A percentile compares a stretch with the other conserved stretches of the same genome.
Evolutionary conservation across 1,140 invertebrate genomes (phyloP).

Genomic region (Drosophila ohnishii): DNA sequence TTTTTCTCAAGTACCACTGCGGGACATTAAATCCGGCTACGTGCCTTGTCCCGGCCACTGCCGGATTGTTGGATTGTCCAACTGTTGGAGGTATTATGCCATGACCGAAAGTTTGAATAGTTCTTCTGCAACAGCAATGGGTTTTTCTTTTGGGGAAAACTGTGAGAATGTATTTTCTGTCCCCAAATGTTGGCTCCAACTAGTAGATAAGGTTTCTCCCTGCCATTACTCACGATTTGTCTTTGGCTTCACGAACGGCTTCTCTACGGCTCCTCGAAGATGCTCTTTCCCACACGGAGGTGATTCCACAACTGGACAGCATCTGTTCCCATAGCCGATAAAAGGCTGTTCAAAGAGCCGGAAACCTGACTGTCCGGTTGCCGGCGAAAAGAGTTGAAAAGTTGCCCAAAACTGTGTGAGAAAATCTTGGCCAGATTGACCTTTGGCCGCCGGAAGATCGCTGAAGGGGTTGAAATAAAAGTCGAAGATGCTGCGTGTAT

Average conservation of each 20-base stretch:
- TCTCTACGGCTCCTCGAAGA: constrained; percentile 16
- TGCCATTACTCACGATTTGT: constrained; percentile 39
- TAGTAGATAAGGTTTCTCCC: constrained; percentile 44
- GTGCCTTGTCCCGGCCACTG: constrained; percentile 60
- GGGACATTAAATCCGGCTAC: constrained; percentile 79
- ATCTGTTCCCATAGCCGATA: constrained; percentile 65
- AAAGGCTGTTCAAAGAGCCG: constrained; percentile 4
- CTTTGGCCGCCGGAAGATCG: constrained; percentile 56
- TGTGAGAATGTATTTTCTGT: constrained; percentile 31
- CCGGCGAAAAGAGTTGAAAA: constrained; percentile 73
- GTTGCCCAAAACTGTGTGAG: constrained; percentile 68
- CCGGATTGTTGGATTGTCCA: constrained; percentile 44
- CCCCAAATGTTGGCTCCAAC: constrained; percentile 55
- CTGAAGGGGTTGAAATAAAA: constrained; percentile 32
- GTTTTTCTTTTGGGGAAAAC: not conserved
- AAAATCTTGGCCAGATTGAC: constrained; percentile 71
- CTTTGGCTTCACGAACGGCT: constrained; percentile 15
- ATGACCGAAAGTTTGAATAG: constrained; percentile 78
- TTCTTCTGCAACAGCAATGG: constrained; percentile 61
- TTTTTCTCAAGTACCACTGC: constrained; percentile 81
- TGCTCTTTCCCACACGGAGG: constrained; percentile 59
- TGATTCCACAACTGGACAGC: constrained; percentile 62
- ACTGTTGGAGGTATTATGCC: constrained; percentile 75
- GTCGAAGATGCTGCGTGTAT: constrained; percentile 23
- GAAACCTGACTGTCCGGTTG: constrained; percentile 67